phyloP scores from a whole-genome alignment of 1,140 invertebrate genomes.

The Drosophila nebulosa region DNA sequence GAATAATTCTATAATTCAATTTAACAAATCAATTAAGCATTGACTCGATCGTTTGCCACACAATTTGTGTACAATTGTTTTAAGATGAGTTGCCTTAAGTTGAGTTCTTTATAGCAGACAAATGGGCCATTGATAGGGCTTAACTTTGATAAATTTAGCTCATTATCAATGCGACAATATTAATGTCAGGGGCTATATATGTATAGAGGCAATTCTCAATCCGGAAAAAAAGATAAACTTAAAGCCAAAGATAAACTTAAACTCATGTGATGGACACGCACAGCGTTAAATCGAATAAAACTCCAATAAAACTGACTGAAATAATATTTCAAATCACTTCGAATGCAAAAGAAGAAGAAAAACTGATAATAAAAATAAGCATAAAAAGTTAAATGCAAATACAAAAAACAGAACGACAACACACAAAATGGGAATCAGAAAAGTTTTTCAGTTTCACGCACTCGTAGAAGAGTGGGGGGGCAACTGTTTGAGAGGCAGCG shows the following conservation, averaged over 20 bases:
- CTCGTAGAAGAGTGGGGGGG: neutral
- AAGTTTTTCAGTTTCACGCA: conserved; percentile 35
- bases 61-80: too few relatives aligned
- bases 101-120: neutral
- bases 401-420: neutral
- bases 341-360: conserved; percentile 20
- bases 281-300: conserved; percentile 55
- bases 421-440: conserved; percentile 36
- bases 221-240: neutral
- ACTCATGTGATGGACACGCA: conserved; percentile 31
- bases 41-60: neutral
- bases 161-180: neutral
- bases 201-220: neutral
- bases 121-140: neutral
- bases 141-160: neutral
- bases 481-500: conserved; percentile 39
- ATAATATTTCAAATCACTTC: conserved; percentile 54
- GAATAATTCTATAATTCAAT: too few relatives aligned
- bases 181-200: neutral
- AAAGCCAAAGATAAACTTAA: conserved; percentile 3
- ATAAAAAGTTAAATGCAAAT: conserved; percentile 42
- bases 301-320: conserved; percentile 26
- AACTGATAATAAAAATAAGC: conserved; percentile 45
- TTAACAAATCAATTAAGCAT: neutral
- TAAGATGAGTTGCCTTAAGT: neutral